phyloP scores from a whole-genome alignment of 2,797 vertebrate species.

The Cossypha niveicapilla region DNA sequence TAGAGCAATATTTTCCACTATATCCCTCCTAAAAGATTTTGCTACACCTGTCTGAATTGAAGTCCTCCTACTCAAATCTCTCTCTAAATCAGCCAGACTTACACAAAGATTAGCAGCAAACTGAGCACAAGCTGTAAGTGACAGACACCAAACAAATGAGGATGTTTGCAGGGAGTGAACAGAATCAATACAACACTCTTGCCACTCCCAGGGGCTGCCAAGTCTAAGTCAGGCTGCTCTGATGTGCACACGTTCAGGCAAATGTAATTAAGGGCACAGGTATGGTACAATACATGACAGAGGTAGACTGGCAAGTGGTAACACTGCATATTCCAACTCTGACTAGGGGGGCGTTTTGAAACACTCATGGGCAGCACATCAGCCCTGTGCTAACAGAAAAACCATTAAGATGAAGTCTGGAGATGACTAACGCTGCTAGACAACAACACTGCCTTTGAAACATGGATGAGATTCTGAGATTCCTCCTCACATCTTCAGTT shows the following conservation, averaged over 20 bases:
- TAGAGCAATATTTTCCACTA: not conserved
- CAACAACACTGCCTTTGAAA: not conserved
- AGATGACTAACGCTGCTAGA: not conserved
- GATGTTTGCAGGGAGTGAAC: not conserved
- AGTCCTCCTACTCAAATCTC: not conserved
- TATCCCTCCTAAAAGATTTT: not conserved
- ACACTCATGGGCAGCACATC: not conserved
- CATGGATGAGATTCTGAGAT: not conserved
- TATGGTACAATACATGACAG: not conserved
- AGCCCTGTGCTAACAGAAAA: not conserved
- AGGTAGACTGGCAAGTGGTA: conserved; percentile 21
- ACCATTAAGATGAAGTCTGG: not conserved
- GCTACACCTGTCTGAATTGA: not conserved
- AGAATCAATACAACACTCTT: not conserved
- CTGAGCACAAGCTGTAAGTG: not conserved
- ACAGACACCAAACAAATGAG: not conserved
- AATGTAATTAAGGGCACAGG: not conserved
- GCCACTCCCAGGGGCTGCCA: not conserved
- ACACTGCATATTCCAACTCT: not conserved
- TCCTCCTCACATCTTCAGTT: not conserved
- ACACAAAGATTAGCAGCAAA: not conserved
- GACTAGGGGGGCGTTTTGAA: not conserved
- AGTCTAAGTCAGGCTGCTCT: not conserved
- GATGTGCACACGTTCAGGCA: not conserved
- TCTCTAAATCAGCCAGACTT: not conserved